A percentile compares a stretch with the other conserved stretches of the same genome.
Conservation (phyloP, 2,797 vertebrate genomes). For the Ataeniobius toweri region DNA sequence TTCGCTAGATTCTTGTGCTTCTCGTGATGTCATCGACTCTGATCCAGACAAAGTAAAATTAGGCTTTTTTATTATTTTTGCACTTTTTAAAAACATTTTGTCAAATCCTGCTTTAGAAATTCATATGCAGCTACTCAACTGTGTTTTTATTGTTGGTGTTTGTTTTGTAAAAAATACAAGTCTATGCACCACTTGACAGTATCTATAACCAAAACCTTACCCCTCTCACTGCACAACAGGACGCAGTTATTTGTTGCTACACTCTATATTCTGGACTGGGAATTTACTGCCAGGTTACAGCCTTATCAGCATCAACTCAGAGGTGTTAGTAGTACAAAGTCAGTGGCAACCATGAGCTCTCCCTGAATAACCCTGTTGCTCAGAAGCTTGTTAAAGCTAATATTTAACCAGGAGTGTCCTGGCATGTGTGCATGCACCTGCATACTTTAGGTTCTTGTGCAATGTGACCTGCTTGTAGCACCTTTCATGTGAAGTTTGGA, state of each 20-base stretch:
- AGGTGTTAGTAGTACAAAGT: background rate
- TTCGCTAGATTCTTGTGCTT: no score
- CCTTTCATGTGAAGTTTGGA: background rate
- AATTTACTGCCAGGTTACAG: background rate
- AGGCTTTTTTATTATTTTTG: no score
- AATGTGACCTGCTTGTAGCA: background rate
- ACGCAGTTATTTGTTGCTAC: background rate
- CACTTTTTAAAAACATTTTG: no score
- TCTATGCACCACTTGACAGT: background rate
- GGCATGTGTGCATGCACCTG: background rate
- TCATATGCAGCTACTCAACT: no score
- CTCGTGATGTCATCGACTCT: no score
- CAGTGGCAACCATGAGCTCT: background rate
- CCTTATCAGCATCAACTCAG: no score
- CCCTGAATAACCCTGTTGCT: background rate
- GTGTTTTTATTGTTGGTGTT: no score
- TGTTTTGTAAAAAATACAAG: no score
- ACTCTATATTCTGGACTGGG: background rate
- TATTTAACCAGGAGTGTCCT: conserved; percentile 6
- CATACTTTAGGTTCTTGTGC: background rate
- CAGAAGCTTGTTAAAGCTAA: background rate
- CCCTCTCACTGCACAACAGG: background rate
- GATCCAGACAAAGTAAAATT: no score
- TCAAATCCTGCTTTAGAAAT: no score
- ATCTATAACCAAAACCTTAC: background rate